phyloP scores from a whole-genome alignment of 2,797 vertebrate genomes.

The Lagodon rhomboides region DNA sequence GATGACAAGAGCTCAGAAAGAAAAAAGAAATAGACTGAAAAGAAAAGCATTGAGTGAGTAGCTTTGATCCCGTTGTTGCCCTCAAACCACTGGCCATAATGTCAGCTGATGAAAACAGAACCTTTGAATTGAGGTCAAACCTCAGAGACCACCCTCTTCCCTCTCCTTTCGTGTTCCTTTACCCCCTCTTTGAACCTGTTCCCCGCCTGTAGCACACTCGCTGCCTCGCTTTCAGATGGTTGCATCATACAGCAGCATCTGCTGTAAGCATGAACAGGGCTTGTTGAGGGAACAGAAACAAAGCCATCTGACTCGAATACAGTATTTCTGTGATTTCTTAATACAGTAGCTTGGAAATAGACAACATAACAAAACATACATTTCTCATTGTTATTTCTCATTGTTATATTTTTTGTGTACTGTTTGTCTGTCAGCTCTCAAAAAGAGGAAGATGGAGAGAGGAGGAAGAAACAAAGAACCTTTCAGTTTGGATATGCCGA shows the following conservation, averaged over 20 bases:
- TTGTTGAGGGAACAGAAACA: slow-evolving; percentile 20
- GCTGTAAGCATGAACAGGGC: slow-evolving; percentile 4
- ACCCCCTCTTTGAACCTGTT: slow-evolving; percentile 36
- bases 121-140: slow-evolving; percentile 26
- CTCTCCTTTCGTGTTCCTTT: slow-evolving; percentile 22
- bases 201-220: background rate
- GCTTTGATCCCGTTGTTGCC: slow-evolving; percentile 30
- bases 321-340: slow-evolving; percentile 5
- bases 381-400: background rate
- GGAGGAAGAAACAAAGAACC: slow-evolving; percentile 79
- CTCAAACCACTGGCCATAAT: background rate
- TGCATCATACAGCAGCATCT: slow-evolving; percentile 63
- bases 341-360: background rate
- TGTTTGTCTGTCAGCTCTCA: slow-evolving; percentile 72
- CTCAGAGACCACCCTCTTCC: slow-evolving; percentile 1
- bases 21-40: background rate
- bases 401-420: slow-evolving; percentile 1
- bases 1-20: slow-evolving; percentile 6
- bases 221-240: slow-evolving; percentile 59
- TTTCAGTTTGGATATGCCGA: slow-evolving; percentile 81
- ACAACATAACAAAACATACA: too few relatives aligned
- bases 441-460: slow-evolving; percentile 77
- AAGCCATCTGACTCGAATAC: slow-evolving; percentile 4
- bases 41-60: background rate
- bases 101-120: slow-evolving; percentile 30